phyloP scores from a whole-genome alignment of 92 coral and sea anemone genomes.

The Epizoanthus stellaris region DNA sequence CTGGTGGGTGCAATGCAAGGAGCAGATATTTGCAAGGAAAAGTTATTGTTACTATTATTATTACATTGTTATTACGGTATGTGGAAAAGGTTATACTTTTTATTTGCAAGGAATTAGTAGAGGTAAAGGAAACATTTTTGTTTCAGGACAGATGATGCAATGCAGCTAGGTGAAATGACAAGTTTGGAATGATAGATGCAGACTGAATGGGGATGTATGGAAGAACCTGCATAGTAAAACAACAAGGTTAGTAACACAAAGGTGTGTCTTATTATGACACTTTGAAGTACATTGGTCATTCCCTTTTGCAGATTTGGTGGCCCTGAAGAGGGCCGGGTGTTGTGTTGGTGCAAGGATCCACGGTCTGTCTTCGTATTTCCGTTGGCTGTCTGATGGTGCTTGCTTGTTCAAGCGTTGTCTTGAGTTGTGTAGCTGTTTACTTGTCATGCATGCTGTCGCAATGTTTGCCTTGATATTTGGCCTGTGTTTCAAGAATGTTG shows the following conservation, averaged over 20 bases:
- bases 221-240: constrained; percentile 14
- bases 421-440: background rate
- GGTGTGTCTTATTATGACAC: constrained; percentile 8
- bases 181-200: no score
- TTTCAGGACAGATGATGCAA: no score
- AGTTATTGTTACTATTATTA: no score
- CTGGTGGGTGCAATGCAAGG: no score
- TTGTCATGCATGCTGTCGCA: background rate
- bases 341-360: constrained; percentile 34
- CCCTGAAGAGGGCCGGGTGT: constrained; percentile 90
- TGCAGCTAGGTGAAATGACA: no score
- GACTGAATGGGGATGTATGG: no score
- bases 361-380: background rate
- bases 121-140: no score
- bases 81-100: no score
- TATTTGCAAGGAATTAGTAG: no score
- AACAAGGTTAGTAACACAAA: constrained; percentile 39
- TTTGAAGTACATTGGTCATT: constrained; percentile 58
- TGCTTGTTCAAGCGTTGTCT: background rate
- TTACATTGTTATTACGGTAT: no score
- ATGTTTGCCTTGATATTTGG: background rate
- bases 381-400: background rate
- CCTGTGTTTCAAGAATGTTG: background rate
- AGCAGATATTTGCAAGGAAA: no score
- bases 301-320: constrained; percentile 92